Evolutionary conservation across 1,140 invertebrate genomes (phyloP).

Genomic region (Saccostrea echinata): DNA sequence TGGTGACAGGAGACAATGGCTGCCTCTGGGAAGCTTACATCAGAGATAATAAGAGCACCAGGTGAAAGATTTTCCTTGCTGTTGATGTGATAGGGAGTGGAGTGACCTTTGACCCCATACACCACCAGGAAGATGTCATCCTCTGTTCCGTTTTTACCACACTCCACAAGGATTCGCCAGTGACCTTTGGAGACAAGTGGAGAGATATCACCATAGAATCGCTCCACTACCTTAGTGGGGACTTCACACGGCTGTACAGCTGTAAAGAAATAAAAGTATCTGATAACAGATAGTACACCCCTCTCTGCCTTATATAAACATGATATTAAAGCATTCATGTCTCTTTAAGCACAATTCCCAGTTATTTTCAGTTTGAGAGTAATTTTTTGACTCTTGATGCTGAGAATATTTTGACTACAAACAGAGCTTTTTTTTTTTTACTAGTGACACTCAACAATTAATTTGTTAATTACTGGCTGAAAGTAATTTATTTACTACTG

Average conservation of each 20-base stretch:
- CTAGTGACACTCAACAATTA: no score
- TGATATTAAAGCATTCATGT: no score
- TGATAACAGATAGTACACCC: no score
- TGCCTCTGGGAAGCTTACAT: slow-evolving; percentile 54
- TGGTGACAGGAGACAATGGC: background rate
- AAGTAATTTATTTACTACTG: no score
- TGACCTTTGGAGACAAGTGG: slow-evolving; percentile 49
- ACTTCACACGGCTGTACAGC: background rate
- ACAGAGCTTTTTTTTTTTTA: no score
- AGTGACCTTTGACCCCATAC: slow-evolving; percentile 70
- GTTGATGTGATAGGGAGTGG: slow-evolving; percentile 65
- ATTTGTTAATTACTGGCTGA: no score
- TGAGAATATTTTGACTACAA: no score
- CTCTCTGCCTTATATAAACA: no score
- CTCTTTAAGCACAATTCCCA: no score
- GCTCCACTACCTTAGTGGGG: slow-evolving; percentile 53
- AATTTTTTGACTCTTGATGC: no score
- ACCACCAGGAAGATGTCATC: slow-evolving; percentile 66
- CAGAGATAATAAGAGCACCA: slow-evolving; percentile 59
- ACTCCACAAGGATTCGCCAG: slow-evolving; percentile 64
- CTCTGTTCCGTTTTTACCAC: slow-evolving; percentile 64
- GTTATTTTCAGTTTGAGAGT: no score
- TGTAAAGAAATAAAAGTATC: slow-evolving; percentile 1
- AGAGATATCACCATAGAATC: slow-evolving; percentile 39
- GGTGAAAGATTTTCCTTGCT: slow-evolving; percentile 65